Percentiles rank a stretch among this genome's conserved stretches.
Conservation (phyloP, 1,140 invertebrate genomes). For the Calycopis cecrops region DNA sequence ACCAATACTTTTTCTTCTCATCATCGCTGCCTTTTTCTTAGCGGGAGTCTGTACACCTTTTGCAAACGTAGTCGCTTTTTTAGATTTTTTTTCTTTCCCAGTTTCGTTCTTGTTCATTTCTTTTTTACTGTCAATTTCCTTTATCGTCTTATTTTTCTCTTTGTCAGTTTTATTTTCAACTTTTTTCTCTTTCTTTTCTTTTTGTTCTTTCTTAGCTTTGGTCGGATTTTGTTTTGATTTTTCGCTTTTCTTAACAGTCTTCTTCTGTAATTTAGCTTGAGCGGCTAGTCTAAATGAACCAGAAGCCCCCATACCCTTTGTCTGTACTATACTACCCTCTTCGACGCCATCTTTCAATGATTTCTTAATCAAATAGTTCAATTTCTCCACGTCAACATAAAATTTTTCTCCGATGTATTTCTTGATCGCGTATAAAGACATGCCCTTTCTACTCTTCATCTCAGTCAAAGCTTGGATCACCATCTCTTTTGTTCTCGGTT, state of each 20-base stretch:
- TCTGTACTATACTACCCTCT: conserved; percentile 43
- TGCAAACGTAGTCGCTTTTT: conserved; percentile 17
- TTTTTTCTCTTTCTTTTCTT: conserved; percentile 16
- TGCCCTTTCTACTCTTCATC: conserved; percentile 50
- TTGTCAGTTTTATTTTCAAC: conserved; percentile 19
- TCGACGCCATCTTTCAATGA: conserved; percentile 44
- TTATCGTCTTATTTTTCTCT: conserved; percentile 19
- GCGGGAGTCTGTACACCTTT: conserved; percentile 33
- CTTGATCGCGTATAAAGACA: conserved; percentile 55
- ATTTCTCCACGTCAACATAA: conserved; percentile 44
- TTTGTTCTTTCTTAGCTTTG: conserved; percentile 19
- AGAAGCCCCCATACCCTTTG: conserved; percentile 47
- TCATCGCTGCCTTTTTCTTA: conserved; percentile 42
- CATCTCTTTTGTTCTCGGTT: conserved; percentile 50
- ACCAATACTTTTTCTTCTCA: conserved; percentile 61
- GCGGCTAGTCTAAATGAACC: conserved; percentile 54
- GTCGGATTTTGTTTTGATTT: conserved; percentile 13
- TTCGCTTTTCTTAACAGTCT: conserved; percentile 26
- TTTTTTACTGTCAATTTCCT: conserved; percentile 21
- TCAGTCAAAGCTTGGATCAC: conserved; percentile 41
- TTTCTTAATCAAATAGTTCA: conserved; percentile 53
- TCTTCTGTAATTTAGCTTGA: conserved; percentile 31
- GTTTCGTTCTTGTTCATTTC: conserved; percentile 19
- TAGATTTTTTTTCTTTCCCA: conserved; percentile 23
- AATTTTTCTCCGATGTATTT: conserved; percentile 50